These are phyloP conservation scores for Leptonema lineaticorne DNA, from an alignment of 1,140 invertebrate genomes.

Conservation along the genomic window DNA sequence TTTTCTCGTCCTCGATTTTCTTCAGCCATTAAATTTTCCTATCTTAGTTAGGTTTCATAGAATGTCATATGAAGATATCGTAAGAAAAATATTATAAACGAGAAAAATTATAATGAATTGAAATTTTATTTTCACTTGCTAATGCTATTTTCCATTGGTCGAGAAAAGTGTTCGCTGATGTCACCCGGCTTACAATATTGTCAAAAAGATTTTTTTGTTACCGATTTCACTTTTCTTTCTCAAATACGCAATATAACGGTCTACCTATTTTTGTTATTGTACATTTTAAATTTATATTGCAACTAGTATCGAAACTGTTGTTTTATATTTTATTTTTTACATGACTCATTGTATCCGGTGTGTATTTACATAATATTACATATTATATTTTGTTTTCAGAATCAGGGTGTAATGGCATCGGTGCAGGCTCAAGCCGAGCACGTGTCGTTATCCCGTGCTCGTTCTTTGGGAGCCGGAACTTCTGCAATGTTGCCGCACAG, in stretches of 20 bases:
- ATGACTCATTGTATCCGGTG: background rate
- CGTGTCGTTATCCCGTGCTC: constrained; percentile 48
- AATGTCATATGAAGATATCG: too few relatives aligned
- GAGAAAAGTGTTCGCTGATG: constrained; percentile 1
- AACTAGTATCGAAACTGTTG: background rate
- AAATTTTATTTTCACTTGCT: constrained; percentile 5
- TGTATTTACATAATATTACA: background rate
- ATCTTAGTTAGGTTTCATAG: too few relatives aligned
- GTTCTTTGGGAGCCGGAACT: constrained; percentile 49
- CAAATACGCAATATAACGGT: background rate
- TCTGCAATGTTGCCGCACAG: background rate
- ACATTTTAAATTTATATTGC: background rate
- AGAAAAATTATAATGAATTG: too few relatives aligned
- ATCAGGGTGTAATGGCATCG: constrained; percentile 46
- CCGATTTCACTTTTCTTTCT: background rate
- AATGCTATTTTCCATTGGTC: background rate
- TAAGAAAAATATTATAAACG: too few relatives aligned
- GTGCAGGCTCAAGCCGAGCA: constrained; percentile 36
- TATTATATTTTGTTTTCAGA: constrained; percentile 23
- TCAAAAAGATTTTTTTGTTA: background rate
- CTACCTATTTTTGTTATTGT: background rate
- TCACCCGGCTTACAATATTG: background rate
- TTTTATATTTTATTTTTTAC: too few relatives aligned
- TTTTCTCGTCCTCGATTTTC: background rate
- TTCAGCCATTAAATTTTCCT: background rate